Conservation (phyloP, 2,113 vertebrate species). For the Indri indri region DNA sequence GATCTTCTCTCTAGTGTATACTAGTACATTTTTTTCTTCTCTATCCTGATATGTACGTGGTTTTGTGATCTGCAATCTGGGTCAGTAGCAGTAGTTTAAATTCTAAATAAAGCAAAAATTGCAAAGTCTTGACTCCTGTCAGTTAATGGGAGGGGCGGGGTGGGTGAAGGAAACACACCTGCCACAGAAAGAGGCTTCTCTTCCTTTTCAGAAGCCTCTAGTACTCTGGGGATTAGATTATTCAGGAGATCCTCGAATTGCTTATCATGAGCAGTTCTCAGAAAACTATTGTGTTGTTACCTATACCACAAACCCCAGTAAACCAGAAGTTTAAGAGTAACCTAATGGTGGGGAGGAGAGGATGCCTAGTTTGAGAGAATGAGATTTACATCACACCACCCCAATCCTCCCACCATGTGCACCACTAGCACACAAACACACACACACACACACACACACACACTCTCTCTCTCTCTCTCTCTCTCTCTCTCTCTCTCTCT, state of each 20-base stretch:
- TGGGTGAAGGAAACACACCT: background rate
- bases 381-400: background rate
- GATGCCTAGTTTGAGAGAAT: background rate
- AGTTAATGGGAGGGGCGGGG: background rate
- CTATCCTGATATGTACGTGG: background rate
- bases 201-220: background rate
- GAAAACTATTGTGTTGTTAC: background rate
- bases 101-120: constrained; percentile 37
- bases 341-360: background rate
- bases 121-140: background rate
- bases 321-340: background rate
- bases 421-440: too few relatives aligned
- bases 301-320: background rate
- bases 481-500: too few relatives aligned
- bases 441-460: too few relatives aligned
- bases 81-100: background rate
- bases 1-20: background rate
- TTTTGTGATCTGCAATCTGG: background rate
- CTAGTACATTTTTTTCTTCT: background rate
- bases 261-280: background rate
- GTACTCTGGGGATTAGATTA: background rate
- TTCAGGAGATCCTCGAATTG: background rate
- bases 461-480: too few relatives aligned
- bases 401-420: background rate
- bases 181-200: background rate